A percentile compares a stretch with the other conserved stretches of the same genome.
phyloP scores from a whole-genome alignment of 1,140 invertebrate species.

The Plutomurus gul region DNA sequence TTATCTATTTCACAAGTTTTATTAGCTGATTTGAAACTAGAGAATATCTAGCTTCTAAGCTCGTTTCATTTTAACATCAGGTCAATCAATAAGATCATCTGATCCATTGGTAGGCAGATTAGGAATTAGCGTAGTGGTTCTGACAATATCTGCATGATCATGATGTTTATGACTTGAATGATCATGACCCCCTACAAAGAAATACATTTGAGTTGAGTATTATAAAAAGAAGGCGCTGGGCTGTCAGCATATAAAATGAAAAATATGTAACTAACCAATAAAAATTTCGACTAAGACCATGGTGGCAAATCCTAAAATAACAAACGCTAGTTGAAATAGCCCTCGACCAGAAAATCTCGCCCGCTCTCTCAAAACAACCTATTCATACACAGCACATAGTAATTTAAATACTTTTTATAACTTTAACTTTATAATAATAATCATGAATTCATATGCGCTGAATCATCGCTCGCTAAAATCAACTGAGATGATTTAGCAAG shows the following conservation, averaged over 20 bases:
- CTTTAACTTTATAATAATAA: no score
- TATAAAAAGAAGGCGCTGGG: background rate
- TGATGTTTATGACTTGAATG: background rate
- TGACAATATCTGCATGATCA: background rate
- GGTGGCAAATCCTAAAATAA: conserved; percentile 50
- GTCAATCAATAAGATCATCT: background rate
- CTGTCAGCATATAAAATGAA: background rate
- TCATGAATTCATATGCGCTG: no score
- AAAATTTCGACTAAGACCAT: conserved; percentile 51
- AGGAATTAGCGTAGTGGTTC: background rate
- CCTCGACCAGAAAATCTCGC: conserved; percentile 52
- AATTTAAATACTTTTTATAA: background rate
- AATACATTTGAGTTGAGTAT: background rate
- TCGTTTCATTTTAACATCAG: background rate
- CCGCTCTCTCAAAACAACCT: conserved; percentile 52
- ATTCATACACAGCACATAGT: background rate
- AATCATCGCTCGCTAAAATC: no score
- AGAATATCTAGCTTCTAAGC: background rate
- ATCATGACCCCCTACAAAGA: conserved; percentile 4
- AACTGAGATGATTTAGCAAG: no score
- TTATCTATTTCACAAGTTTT: no score
- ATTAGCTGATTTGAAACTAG: no score
- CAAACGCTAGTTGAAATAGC: conserved; percentile 48
- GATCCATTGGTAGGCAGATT: background rate
- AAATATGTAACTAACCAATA: conserved; percentile 30